Evolutionary conservation across 2,797 vertebrate genomes (phyloP), one percentile per base, ranked within the genome.

Genomic region (Platalea minor): DNA sequence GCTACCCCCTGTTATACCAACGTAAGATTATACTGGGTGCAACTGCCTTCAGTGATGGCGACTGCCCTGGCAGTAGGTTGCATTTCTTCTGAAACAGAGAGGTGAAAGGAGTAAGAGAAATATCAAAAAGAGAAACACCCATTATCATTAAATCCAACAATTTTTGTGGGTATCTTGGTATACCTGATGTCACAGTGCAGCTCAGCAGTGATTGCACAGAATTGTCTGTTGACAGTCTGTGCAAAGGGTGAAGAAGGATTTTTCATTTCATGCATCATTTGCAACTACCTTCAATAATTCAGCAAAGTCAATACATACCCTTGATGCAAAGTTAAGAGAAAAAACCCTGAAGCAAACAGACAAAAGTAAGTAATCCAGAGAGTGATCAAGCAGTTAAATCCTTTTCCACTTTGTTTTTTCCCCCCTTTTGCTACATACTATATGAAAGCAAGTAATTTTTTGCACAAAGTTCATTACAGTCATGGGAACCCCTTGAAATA

Each of bases 221-320:
- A 70, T 1, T 70, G 68, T 80, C 78, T 89, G 45, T 3, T 33
- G 75, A 68, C 81, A 88, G 41, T 28, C 61, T 65, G 84, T 17
- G 63, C 76, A 67, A 78, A 81, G 46, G 65, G 13, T 23, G 78
- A 78, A 83, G 81, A 92, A 89, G 46, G 76, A 92, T 94, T 96
- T 97, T 94, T 96, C 95, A 97, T 97, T 97, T 97, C 95, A 97
- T 95, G 95, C 96, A 96, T 82, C 95, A 94, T 95, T 97, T 97
- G 95, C 85, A 96, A 81, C 92, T 82, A 45, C 85, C 79, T 93
- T 94, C 79, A 96, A 89, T 96, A 93, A 96, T 96, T 96, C 92
- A 95, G 79, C 79, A 81, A 96, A 95, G 94, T 97, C 92, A 97
- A 91, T 95, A 92, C 78, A 48, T 23, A 88, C 39, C 92, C 93